These are phyloP conservation scores for Stomatorhinus walkeri DNA, from an alignment of 2,797 vertebrate species.

Conservation along the genomic window DNA sequence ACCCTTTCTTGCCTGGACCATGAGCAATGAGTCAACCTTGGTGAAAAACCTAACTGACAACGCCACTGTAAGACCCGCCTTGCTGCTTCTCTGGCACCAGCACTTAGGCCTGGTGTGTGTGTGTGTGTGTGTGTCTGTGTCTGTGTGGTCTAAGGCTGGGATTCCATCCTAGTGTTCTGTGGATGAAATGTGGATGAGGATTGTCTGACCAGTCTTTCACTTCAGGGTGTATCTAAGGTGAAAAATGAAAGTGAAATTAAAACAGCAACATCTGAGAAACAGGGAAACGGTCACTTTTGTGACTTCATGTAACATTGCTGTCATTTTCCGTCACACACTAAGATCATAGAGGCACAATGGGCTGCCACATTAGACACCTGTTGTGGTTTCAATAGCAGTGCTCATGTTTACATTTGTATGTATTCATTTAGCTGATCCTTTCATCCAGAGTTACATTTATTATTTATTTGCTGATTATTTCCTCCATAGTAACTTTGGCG, in stretches of 20 bases:
- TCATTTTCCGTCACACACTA: background rate
- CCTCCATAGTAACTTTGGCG: background rate
- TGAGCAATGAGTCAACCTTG: constrained; percentile 78
- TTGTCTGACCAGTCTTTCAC: background rate
- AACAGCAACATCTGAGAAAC: too few relatives aligned
- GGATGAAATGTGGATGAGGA: background rate
- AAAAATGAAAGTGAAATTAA: background rate
- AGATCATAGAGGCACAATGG: background rate
- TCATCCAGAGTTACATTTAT: background rate
- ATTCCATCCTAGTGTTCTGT: background rate
- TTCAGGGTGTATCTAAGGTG: background rate
- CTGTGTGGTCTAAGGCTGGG: background rate
- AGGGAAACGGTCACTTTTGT: background rate
- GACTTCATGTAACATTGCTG: background rate
- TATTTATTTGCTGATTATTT: background rate
- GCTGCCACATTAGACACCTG: background rate
- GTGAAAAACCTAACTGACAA: constrained; percentile 78
- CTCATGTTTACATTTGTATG: background rate
- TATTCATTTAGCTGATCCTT: background rate
- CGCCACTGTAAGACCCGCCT: constrained; percentile 66
- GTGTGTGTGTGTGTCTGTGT: background rate
- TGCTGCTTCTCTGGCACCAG: background rate
- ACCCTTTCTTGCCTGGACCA: constrained; percentile 67
- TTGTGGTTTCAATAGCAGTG: background rate
- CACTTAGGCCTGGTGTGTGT: background rate